phyloP scores from a whole-genome alignment of 2,797 vertebrate species.

The Percopsis omiscomaycus region DNA sequence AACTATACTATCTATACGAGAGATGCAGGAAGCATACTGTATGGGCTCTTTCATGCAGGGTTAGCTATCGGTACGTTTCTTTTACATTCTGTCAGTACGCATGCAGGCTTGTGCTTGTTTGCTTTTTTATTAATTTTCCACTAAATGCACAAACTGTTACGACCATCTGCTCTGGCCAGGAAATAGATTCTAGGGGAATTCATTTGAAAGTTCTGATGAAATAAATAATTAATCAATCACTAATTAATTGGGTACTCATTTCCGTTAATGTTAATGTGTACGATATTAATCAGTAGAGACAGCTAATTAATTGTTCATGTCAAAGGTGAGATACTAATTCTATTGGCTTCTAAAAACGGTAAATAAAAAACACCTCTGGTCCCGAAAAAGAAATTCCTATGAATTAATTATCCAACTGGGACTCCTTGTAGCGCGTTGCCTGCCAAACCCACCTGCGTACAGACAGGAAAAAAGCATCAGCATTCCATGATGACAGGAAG shows the following conservation, averaged over 20 bases:
- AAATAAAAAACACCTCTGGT: background rate
- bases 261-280: background rate
- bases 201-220: constrained; percentile 33
- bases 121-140: constrained; percentile 18
- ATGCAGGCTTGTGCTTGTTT: background rate
- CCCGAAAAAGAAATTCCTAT: background rate
- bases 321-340: background rate
- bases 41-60: too few relatives aligned
- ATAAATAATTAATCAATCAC: background rate
- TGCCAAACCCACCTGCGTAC: background rate
- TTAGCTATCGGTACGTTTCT: too few relatives aligned
- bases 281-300: too few relatives aligned
- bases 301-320: too few relatives aligned
- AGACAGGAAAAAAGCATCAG: background rate
- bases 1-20: background rate
- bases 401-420: too few relatives aligned
- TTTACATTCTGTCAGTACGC: background rate
- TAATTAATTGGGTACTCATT: background rate
- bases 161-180: constrained; percentile 31
- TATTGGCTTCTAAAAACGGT: background rate
- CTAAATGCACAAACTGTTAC: constrained; percentile 21
- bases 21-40: too few relatives aligned
- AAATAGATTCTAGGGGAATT: constrained; percentile 18
- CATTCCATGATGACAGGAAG: constrained; percentile 4
- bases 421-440: constrained; percentile 12